phyloP scores from a whole-genome alignment of 2,888 invertebrate species.

The Leucophenga maculata region DNA sequence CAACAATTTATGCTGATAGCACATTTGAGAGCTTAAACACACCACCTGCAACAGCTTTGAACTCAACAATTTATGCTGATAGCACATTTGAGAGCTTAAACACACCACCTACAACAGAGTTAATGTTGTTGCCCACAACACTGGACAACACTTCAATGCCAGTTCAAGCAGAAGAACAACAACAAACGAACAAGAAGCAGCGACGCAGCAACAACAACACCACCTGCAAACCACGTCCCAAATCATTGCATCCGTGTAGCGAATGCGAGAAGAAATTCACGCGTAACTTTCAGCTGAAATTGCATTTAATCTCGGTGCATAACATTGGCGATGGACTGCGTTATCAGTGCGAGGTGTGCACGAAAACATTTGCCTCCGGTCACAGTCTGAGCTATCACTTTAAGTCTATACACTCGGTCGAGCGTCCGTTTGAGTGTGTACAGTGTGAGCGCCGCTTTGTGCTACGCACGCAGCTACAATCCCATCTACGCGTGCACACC shows the following conservation, averaged over 20 bases:
- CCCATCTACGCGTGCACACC: constrained; percentile 63
- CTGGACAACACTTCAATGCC: not conserved
- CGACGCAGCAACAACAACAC: not conserved
- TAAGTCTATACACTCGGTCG: constrained; percentile 60
- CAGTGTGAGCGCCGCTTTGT: constrained; percentile 59
- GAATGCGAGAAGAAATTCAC: constrained; percentile 66
- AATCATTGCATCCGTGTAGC: constrained; percentile 52
- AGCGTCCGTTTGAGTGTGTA: constrained; percentile 58
- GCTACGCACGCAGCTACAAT: constrained; percentile 60
- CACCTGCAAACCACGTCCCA: constrained; percentile 27
- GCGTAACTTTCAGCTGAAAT: constrained; percentile 62
- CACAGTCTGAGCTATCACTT: constrained; percentile 64
- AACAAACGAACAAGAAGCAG: not conserved
- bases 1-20: not conserved
- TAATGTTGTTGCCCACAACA: not conserved
- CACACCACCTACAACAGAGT: not conserved
- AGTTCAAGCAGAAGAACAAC: too few relatives aligned
- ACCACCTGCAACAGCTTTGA: not conserved
- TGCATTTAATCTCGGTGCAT: constrained; percentile 63
- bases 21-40: not conserved
- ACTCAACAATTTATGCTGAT: not conserved
- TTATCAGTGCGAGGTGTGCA: constrained; percentile 57
- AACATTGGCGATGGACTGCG: constrained; percentile 59
- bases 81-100: not conserved
- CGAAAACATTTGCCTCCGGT: constrained; percentile 61